Evolutionary conservation across 2,113 vertebrate genomes (phyloP).

Genomic region (Dipodomys ordii): DNA sequence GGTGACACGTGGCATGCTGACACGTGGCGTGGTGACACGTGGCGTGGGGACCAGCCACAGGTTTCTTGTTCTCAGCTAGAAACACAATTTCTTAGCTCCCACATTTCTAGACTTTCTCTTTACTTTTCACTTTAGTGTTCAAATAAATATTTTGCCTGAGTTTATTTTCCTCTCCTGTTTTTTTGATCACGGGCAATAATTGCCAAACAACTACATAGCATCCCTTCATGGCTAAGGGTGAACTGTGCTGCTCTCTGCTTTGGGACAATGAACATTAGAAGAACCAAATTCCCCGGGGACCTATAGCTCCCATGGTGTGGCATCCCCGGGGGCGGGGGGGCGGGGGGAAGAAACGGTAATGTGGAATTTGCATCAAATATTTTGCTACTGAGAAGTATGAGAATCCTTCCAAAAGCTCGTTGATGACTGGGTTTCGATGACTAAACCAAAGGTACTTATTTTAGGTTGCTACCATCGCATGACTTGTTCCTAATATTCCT

Average conservation of each 20-base stretch:
- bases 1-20: no score
- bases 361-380: background rate
- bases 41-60: background rate
- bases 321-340: background rate
- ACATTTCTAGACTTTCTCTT: background rate
- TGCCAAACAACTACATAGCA: background rate
- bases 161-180: background rate
- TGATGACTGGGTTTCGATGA: background rate
- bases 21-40: no score
- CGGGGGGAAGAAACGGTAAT: fast-evolving
- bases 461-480: background rate
- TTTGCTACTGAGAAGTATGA: background rate
- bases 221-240: no score
- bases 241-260: no score
- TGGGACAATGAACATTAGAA: background rate
- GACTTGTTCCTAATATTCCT: background rate
- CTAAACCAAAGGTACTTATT: background rate
- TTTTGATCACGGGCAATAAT: background rate
- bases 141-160: background rate
- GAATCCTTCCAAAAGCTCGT: background rate
- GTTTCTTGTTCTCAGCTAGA: background rate
- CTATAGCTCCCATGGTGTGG: no score
- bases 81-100: background rate
- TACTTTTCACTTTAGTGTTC: background rate
- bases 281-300: no score